Conservation (phyloP, 2,888 invertebrate species). For the Drosophila ustulata region DNA sequence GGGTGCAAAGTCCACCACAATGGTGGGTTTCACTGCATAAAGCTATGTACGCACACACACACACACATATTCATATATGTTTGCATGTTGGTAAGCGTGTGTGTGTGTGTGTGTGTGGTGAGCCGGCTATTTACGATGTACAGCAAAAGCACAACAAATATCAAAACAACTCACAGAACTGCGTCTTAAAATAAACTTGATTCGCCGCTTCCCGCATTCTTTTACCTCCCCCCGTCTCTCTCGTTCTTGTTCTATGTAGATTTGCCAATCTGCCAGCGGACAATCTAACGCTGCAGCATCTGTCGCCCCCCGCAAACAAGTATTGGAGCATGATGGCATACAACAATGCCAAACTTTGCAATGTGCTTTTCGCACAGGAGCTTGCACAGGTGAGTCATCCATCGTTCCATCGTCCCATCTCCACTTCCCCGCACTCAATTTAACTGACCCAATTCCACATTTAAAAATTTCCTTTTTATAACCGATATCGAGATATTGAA, state of each 20-base stretch:
- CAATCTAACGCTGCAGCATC: slow-evolving; percentile 86
- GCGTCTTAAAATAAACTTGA: slow-evolving; percentile 63
- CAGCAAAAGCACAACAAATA: slow-evolving; percentile 13
- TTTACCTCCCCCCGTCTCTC: background rate
- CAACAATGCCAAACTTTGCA: slow-evolving; percentile 95
- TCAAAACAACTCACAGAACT: slow-evolving; percentile 41
- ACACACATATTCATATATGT: background rate
- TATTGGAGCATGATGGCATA: slow-evolving; percentile 95
- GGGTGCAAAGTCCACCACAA: slow-evolving; percentile 82
- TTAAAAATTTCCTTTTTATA: background rate
- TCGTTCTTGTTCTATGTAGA: slow-evolving; percentile 69
- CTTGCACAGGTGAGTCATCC: slow-evolving; percentile 87
- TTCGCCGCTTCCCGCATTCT: background rate
- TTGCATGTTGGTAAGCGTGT: background rate
- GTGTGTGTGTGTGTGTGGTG: slow-evolving; percentile 20
- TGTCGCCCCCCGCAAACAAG: slow-evolving; percentile 90
- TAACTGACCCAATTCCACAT: slow-evolving; percentile 34
- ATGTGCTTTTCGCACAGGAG: slow-evolving; percentile 93
- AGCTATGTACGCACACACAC: slow-evolving; percentile 22
- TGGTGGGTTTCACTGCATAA: slow-evolving; percentile 45
- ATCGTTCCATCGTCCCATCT: background rate
- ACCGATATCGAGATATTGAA: background rate
- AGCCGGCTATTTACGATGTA: slow-evolving; percentile 40
- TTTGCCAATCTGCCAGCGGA: slow-evolving; percentile 86
- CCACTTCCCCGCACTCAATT: background rate